Percentiles rank a stretch among this genome's conserved stretches.
Evolutionary conservation across 2,113 vertebrate species (phyloP).

Genomic region (Polypterus senegalus): DNA sequence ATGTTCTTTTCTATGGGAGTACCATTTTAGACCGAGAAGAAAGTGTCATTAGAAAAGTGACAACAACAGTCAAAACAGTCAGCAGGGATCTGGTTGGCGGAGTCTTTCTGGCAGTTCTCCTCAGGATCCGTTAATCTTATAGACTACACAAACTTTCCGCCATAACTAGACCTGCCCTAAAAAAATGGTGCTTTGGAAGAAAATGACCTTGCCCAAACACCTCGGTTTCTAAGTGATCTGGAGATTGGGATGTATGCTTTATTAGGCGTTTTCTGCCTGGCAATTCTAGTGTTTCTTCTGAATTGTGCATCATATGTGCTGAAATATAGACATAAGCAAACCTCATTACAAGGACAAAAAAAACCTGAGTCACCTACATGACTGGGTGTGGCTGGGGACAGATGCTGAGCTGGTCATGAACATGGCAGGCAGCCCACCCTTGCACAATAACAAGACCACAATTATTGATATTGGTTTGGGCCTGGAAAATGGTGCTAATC

Average conservation of each 20-base stretch:
- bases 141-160: conserved; percentile 65
- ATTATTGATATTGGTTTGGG: conserved; percentile 64
- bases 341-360: conserved; percentile 63
- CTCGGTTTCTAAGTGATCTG: conserved; percentile 71
- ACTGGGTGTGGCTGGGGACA: conserved; percentile 84
- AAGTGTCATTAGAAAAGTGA: conserved; percentile 38
- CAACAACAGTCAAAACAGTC: conserved; percentile 54
- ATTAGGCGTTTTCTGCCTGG: conserved; percentile 81
- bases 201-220: conserved; percentile 38
- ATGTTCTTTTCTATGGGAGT: conserved; percentile 27
- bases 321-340: conserved; percentile 74
- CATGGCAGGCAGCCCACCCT: conserved; percentile 50
- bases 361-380: conserved; percentile 68
- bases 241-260: conserved; percentile 91
- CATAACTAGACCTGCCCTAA: conserved; percentile 48
- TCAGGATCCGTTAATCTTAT: conserved; percentile 54
- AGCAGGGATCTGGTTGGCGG: conserved; percentile 39
- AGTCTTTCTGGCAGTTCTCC: conserved; percentile 39
- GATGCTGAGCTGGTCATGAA: conserved; percentile 74
- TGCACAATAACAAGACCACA: conserved; percentile 59
- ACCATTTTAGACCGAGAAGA: conserved; percentile 53
- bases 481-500: conserved; percentile 53
- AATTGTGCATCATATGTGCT: conserved; percentile 77
- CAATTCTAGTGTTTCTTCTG: conserved; percentile 79
- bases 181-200: conserved; percentile 30